A percentile compares a stretch with the other conserved stretches of the same genome.
phyloP scores from a whole-genome alignment of 2,113 vertebrate genomes.

The Crocuta crocuta region DNA sequence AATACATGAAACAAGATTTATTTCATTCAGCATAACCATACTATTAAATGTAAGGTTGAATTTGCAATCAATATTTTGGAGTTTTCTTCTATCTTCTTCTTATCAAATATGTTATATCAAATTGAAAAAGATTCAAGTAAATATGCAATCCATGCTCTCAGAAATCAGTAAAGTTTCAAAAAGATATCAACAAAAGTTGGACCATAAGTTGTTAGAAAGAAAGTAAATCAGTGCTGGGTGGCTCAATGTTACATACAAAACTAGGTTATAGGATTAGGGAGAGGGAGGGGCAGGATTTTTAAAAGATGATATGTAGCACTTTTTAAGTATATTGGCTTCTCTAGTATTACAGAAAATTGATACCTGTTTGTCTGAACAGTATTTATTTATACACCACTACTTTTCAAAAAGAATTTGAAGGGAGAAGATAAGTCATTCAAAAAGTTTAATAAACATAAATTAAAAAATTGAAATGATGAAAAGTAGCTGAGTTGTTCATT shows the following conservation, averaged over 20 bases:
- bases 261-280: not conserved
- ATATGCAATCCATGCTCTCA: not conserved
- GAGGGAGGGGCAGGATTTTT: not conserved
- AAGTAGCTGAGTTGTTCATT: not conserved
- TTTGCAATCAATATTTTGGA: not conserved
- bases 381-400: not conserved
- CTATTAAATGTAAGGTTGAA: slow-evolving; percentile 29
- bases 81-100: not conserved
- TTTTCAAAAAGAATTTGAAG: not conserved
- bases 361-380: not conserved
- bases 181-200: not conserved
- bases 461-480: not conserved
- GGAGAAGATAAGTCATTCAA: not conserved
- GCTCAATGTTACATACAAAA: not conserved
- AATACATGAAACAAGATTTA: not conserved
- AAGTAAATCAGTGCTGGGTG: not conserved
- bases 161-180: slow-evolving; percentile 3
- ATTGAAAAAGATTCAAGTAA: not conserved
- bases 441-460: slow-evolving; percentile 12
- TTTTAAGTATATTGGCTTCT: not conserved
- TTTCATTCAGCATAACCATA: slow-evolving; percentile 29
- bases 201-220: not conserved
- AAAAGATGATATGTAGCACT: not conserved
- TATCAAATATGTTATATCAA: not conserved
- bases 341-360: not conserved